Base-by-base conservation (phyloP, 2,888 invertebrate species). In the Sycophila texana region DNA sequence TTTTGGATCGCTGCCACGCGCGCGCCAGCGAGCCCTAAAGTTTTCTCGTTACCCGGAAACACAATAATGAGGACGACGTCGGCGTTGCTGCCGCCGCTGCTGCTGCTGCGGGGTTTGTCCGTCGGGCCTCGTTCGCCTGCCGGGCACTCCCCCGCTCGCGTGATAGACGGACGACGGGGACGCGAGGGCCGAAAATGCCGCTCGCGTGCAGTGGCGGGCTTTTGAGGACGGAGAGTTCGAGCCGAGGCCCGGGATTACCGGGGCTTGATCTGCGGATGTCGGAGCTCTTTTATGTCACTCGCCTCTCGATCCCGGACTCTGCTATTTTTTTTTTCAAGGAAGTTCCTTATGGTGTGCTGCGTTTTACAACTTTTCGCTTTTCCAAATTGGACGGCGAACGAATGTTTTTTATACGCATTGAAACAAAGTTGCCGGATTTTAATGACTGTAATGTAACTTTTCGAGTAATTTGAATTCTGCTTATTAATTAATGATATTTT, bases 11-110 rank as follows among this genome's bases (percentile, higher is more conserved):
- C 60, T 79, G 81, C 81, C 81, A 79, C n/a, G 22, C 20, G 58
- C 26, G 49, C 47, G 60, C 30, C 16, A 39, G 39, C 10, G 60
- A 14, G 26, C 14, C 63, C 79, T 73, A 79, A 83, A 83, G 80
- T 84, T 83, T 84, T 82, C 83, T 84, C 83, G 81, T 84, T 83
- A 83, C 75, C 39, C 74, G 79, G 76, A 83, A 83, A 83, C 80
- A 83, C 82, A 81, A 83, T 84, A 83, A 83, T 81, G 82, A 82
- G 82, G 79, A 82, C 79, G 80, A 81, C 79, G 79, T 81, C 81
- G 55, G 22, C 47, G 13, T 51, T 13, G 26, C 30, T 14, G 47
- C 12, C n/a, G 26, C 57, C 57, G 0, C 39, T 39, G 47, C 12
- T 30, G 26, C 57, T 70, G 0, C 39, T 39, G 39, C 39, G 39